Base-by-base conservation (phyloP, 2,113 vertebrate species). In the Pimephales promelas region DNA sequence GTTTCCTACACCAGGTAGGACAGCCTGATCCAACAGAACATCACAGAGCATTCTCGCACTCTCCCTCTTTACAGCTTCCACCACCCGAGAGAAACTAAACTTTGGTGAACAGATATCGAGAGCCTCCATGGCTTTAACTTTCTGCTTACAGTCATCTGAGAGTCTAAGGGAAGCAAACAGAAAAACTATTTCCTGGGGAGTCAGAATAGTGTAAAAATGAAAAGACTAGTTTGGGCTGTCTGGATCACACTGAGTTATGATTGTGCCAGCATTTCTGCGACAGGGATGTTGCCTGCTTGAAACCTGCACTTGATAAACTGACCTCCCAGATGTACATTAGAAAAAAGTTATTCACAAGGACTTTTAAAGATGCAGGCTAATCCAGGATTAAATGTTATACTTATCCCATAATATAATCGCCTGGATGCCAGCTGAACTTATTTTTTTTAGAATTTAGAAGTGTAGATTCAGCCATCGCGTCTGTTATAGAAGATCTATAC, bases 1-100 rank as follows among this genome's bases (percentile, higher is more conserved):
- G 90, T 98, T 99, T 78, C 97, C 98, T 0, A 99, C 96, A 45
- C 98, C 98, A 0, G 97, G 97, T 87, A 98, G 92, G 62, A 99
- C 91, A 52, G 91, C 86, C 91, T 99, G 98, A 91, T 99, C 97
- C 82, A 99, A 87, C 71, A 99, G 92, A 83, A 97, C 95, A 68
- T 99, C 97, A 87, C 97, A 97, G 22, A 99, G 90, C 95, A 97
- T 96, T 70, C 95, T 94, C 4, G 70, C 57, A 3, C 88, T 82
- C 45, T 97, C 96, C 64, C 90, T 92, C 87, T 91, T 95, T 47
- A 97, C 90, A 70, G 94, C 94, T 84, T 87, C 92, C 92, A 95
- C 94, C 9, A 95, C 97, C 90, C 92, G 93, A 1, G 84, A 86
- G 85, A 93, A 92, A 89, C 93, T 97, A 89, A 99, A 99, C 86